These are phyloP conservation scores for Synergus itoensis DNA, from an alignment of 2,888 invertebrate species.

Conservation along the genomic window DNA sequence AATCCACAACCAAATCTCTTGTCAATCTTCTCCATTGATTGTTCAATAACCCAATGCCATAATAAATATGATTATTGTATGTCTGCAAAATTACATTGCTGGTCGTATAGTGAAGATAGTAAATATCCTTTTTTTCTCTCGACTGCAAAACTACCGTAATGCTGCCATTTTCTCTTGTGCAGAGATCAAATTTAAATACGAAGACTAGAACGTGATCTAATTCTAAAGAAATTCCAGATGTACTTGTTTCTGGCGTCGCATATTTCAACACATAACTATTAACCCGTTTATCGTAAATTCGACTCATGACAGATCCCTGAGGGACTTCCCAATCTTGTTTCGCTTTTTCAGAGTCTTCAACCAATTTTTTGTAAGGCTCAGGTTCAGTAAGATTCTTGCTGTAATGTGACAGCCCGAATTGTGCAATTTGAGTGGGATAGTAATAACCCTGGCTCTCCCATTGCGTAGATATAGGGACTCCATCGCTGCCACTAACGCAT, in stretches of 20 bases:
- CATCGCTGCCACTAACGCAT: constrained; percentile 95
- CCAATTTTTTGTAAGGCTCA: constrained; percentile 84
- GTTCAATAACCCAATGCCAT: constrained; percentile 86
- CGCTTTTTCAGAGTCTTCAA: constrained; percentile 88
- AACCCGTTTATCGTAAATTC: constrained; percentile 81
- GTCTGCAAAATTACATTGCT: constrained; percentile 86
- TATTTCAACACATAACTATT: constrained; percentile 86
- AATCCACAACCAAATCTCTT: constrained; percentile 92
- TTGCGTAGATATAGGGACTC: constrained; percentile 97
- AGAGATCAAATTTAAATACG: constrained; percentile 86
- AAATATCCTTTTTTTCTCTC: constrained; percentile 87
- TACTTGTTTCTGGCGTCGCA: constrained; percentile 84
- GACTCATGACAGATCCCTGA: constrained; percentile 83
- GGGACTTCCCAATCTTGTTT: constrained; percentile 87
- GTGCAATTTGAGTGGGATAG: constrained; percentile 99
- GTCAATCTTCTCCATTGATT: constrained; percentile 89
- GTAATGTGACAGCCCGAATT: constrained; percentile 98
- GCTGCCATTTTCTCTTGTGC: constrained; percentile 89
- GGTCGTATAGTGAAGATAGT: constrained; percentile 90
- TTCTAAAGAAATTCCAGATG: constrained; percentile 85
- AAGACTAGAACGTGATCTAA: constrained; percentile 86
- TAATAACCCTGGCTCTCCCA: constrained; percentile 98
- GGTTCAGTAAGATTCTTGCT: constrained; percentile 95
- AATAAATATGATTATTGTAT: constrained; percentile 88
- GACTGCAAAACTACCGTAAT: constrained; percentile 88